Conservation (phyloP, 2,113 vertebrate genomes). For the Zosterops hypoxanthus region DNA sequence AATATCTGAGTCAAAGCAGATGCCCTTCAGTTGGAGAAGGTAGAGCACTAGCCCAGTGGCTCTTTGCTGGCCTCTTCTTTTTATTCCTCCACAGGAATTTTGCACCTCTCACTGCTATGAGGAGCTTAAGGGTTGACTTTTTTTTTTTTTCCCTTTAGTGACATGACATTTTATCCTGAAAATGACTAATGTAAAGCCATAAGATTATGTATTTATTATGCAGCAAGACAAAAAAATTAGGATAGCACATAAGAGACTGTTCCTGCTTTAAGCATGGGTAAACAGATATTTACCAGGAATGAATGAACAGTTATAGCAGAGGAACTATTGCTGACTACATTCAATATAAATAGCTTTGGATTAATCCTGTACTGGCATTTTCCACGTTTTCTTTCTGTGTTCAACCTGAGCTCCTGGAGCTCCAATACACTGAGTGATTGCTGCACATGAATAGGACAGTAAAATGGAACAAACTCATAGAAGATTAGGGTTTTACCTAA, state of each 20-base stretch:
- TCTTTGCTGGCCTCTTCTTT: not conserved
- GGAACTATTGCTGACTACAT: conserved; percentile 12
- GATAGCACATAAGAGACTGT: not conserved
- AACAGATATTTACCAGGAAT: not conserved
- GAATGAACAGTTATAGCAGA: not conserved
- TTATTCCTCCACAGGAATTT: not conserved
- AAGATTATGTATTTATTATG: conserved; percentile 2
- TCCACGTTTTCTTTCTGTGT: not conserved
- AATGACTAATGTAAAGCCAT: not conserved
- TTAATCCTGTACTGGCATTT: conserved; percentile 17
- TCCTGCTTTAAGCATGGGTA: not conserved
- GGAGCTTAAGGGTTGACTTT: not conserved
- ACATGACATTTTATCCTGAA: not conserved
- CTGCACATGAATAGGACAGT: not conserved
- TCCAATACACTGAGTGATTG: not conserved
- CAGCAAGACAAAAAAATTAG: not conserved
- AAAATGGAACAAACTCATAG: not conserved
- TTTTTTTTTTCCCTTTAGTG: not conserved
- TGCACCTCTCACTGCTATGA: not conserved
- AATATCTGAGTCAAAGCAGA: not conserved
- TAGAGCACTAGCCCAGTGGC: not conserved
- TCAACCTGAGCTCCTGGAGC: not conserved
- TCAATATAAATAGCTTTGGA: not conserved
- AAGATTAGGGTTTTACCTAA: conserved; percentile 13
- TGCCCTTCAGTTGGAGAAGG: not conserved